These are phyloP conservation scores for Malurus cyaneus DNA, from an alignment of 2,113 vertebrate genomes.

Conservation along the genomic window DNA sequence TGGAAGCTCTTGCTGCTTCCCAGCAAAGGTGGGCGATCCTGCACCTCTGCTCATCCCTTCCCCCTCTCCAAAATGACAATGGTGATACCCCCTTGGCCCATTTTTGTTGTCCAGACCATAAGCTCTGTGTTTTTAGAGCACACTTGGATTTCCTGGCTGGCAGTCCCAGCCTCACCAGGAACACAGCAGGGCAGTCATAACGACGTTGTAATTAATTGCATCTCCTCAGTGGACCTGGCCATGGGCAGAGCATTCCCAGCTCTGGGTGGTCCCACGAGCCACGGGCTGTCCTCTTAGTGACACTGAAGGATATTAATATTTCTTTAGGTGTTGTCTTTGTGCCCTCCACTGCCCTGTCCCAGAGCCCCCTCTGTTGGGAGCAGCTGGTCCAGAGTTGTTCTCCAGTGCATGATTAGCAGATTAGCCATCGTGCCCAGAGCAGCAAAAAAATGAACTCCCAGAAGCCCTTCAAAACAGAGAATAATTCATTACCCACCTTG, in stretches of 20 bases:
- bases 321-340: background rate
- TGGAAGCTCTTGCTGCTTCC: background rate
- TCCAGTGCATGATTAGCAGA: constrained; percentile 72
- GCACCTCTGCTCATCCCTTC: rapidly evolving
- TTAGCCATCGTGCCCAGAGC: constrained; percentile 70
- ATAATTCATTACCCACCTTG: constrained; percentile 81
- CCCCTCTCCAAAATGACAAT: background rate
- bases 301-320: background rate
- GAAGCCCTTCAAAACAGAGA: constrained; percentile 74
- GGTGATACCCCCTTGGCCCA: background rate
- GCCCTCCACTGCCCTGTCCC: constrained; percentile 16
- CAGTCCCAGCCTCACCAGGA: background rate
- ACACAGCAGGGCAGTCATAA: rapidly evolving
- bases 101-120: background rate
- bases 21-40: background rate
- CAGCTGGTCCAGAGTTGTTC: constrained; percentile 50
- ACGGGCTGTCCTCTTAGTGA: background rate
- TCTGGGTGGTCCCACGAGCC: background rate
- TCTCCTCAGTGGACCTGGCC: background rate
- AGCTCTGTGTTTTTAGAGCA: background rate
- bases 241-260: background rate
- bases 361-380: background rate
- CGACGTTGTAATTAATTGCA: rapidly evolving
- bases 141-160: background rate
- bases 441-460: constrained; percentile 76